Base-by-base conservation (phyloP, 2,797 vertebrate genomes). In the Labeo calbasu region DNA sequence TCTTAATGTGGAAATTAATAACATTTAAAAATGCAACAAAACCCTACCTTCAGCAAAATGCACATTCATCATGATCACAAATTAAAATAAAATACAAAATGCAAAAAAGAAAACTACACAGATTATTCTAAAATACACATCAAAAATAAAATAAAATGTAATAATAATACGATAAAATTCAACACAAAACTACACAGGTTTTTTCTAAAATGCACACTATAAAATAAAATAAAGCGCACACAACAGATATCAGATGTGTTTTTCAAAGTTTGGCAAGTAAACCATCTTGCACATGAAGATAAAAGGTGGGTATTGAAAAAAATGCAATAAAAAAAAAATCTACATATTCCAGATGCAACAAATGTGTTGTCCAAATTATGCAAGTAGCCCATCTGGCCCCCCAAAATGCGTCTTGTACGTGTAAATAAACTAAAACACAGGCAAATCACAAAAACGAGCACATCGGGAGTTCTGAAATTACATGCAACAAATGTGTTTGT, bases 291-390 rank as follows among this genome's bases (percentile, higher is more conserved):
- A 17, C 14, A 17, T 32, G 32, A 32, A 32, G 28, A 28, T 65
- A 32, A 65, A 32, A 11, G 21, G 1, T 57, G 21, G 9, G 21
- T 57, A n/a, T 32, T 65, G 14, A 8, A 17, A 48, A 46, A 48
- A 13, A 15, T 15, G 32, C 32, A 43, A 15, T n/a, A 13, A 36
- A 75, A 75, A 13, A 36, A 75, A 75, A 13, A 5, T 19, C 19
- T 73, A 51, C 28, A 53, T 13, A 66, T 46, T 2, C 36, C 21
- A 57, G n/a, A 25, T 25, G 66, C 79, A 46, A 80, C 51, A 59
- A 70, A 70, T 57, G 66, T 57, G 32, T 55, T 13, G n/a, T 43
- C 14, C n/a, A 19, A 80, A n/a, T 80, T 19, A 21, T n/a, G 57
- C 23, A 28, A 12, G n/a, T 12, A 77, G 57, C 17, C 71, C 50